phyloP scores from a whole-genome alignment of 1,140 invertebrate species.

The Drosophila sturtevanti region DNA sequence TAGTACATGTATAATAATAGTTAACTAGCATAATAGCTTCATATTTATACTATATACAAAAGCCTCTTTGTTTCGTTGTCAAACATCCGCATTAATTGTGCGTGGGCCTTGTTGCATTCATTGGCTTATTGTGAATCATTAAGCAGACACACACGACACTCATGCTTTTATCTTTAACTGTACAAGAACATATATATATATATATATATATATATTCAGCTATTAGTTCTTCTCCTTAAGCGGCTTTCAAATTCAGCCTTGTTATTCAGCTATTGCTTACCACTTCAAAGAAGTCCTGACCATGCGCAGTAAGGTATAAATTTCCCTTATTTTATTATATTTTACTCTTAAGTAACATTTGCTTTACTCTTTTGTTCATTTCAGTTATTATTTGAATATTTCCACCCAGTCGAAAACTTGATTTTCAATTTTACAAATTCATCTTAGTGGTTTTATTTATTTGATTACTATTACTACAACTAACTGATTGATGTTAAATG shows the following conservation, averaged over 20 bases:
- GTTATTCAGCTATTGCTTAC: neutral
- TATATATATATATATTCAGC: neutral
- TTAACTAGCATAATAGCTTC: constrained; percentile 42
- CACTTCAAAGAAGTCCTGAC: neutral
- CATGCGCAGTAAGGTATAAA: neutral
- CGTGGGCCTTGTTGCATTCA: constrained; percentile 42
- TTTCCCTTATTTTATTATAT: too few relatives aligned
- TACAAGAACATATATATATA: neutral
- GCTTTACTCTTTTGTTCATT: constrained; percentile 23
- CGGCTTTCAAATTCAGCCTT: constrained; percentile 41
- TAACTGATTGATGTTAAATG: constrained; percentile 63
- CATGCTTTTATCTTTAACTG: constrained; percentile 19
- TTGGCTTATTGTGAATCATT: constrained; percentile 23
- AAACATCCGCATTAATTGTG: constrained; percentile 58
- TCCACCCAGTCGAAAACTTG: neutral
- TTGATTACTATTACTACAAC: constrained; percentile 68
- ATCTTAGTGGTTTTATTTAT: constrained; percentile 67
- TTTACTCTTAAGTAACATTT: constrained; percentile 7
- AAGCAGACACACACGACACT: constrained; percentile 1
- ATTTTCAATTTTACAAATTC: constrained; percentile 38
- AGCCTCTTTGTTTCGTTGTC: constrained; percentile 32
- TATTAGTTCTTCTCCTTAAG: constrained; percentile 32
- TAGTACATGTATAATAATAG: constrained; percentile 18
- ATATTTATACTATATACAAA: neutral
- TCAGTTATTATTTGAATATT: neutral